Percentiles rank a stretch among this genome's conserved stretches.
These are phyloP conservation scores for Rhombomys opimus DNA, from an alignment of 2,113 vertebrate genomes.

Conservation along the genomic window DNA sequence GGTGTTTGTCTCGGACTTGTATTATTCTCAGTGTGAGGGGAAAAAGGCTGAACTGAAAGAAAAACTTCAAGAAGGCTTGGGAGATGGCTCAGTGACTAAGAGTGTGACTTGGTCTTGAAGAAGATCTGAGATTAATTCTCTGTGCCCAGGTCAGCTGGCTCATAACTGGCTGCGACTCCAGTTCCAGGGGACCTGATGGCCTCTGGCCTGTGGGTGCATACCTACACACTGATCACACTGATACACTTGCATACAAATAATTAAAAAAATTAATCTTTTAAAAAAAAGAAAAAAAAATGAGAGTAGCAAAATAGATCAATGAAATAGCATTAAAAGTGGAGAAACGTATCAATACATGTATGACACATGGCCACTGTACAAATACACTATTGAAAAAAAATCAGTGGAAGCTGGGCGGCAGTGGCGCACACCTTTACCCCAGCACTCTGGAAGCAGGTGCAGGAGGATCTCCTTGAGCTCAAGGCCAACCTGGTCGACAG, in stretches of 20 bases:
- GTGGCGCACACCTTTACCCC: background rate
- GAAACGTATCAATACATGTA: background rate
- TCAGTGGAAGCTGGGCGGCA: background rate
- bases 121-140: background rate
- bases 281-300: background rate
- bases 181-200: background rate
- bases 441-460: background rate
- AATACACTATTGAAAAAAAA: background rate
- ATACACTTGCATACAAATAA: background rate
- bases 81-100: background rate
- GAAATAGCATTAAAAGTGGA: background rate
- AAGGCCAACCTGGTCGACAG: background rate
- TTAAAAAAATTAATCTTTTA: background rate
- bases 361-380: background rate
- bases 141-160: background rate
- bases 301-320: background rate
- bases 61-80: background rate
- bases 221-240: background rate
- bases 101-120: no score
- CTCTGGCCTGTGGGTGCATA: background rate
- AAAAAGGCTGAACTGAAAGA: constrained; percentile 34
- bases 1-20: background rate
- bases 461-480: background rate
- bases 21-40: background rate
- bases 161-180: background rate